Conservation (phyloP, 2,113 vertebrate species). For the Hydropotes inermis region DNA sequence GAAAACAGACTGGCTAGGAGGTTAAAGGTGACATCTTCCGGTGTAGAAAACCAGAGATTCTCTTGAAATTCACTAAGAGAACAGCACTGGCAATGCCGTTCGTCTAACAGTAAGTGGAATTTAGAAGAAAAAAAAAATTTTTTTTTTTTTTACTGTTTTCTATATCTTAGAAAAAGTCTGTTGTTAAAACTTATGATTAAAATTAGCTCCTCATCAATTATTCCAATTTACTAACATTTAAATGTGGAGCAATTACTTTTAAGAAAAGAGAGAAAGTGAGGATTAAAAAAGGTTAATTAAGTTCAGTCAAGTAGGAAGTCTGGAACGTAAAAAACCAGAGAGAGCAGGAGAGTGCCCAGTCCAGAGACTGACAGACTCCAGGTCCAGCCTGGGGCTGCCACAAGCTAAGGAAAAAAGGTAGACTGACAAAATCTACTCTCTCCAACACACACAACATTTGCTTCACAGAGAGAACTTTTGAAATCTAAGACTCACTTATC, state of each 20-base stretch:
- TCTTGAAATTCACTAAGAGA: slow-evolving; percentile 36
- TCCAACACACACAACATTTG: background rate
- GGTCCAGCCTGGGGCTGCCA: background rate
- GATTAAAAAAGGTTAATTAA: background rate
- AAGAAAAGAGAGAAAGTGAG: background rate
- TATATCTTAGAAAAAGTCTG: background rate
- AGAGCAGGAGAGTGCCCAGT: background rate
- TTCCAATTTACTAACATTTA: slow-evolving; percentile 31
- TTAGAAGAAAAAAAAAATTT: background rate
- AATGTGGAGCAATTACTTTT: background rate
- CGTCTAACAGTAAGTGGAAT: background rate
- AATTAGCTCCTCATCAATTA: background rate
- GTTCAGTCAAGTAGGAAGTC: background rate
- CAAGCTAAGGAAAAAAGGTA: background rate
- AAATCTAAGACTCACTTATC: slow-evolving; percentile 3
- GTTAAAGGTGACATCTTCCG: background rate
- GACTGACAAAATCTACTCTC: background rate
- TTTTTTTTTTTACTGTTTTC: background rate
- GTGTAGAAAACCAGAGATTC: background rate
- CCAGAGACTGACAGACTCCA: background rate
- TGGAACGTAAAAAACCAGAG: background rate
- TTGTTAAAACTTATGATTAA: slow-evolving; percentile 4
- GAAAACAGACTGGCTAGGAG: background rate
- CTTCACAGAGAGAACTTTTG: background rate
- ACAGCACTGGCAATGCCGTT: background rate